Base-by-base conservation (phyloP, 2,888 invertebrate species). In the Embidobia sp. region DNA sequence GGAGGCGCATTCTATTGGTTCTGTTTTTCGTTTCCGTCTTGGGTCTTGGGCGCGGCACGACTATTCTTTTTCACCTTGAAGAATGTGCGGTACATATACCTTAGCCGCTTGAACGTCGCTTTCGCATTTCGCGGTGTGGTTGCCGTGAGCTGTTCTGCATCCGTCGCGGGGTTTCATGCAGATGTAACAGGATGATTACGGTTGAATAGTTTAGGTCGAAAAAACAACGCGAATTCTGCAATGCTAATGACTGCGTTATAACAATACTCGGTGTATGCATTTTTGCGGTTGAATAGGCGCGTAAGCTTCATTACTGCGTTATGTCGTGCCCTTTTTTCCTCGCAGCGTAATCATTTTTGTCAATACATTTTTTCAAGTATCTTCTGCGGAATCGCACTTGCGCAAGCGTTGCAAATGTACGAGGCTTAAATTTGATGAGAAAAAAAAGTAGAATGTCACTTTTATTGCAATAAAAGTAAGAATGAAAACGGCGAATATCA, bases 131-230 rank as follows among this genome's bases (percentile, higher is more conserved):
- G 42, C 31, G n/a, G 40, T 29, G 26, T 27, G 13, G 57, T 49
- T 49, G 19, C 33, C 7, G 6, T 26, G 26, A 44, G 26, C 13
- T 44, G 35, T 69, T 69, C 48, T 57, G 67, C 69, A 51, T 26
- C 59, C 29, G 31, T 49, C 69, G 42, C 44, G 44, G 42, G 49
- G 29, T 8, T 15, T 19, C 29, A 48, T 48, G 59, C 42, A 49
- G 59, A 69, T 69, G 51, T 46, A 49, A 49, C 49, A 26, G 31
- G 42, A 49, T 42, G 69, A 69, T 69, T 59, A 59, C 51, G 57
- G 11, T 29, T 59, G 42, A 69, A 49, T 59, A 57, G 69, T 57
- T 59, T 53, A 19, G n/a, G 15, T 33, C 33, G 11, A 19, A 64
- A 27, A 31, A 33, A 37, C 1, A 51, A 42, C n/a, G 13, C 18